phyloP scores from a whole-genome alignment of 1,140 invertebrate genomes.

The Triops cancriformis region DNA sequence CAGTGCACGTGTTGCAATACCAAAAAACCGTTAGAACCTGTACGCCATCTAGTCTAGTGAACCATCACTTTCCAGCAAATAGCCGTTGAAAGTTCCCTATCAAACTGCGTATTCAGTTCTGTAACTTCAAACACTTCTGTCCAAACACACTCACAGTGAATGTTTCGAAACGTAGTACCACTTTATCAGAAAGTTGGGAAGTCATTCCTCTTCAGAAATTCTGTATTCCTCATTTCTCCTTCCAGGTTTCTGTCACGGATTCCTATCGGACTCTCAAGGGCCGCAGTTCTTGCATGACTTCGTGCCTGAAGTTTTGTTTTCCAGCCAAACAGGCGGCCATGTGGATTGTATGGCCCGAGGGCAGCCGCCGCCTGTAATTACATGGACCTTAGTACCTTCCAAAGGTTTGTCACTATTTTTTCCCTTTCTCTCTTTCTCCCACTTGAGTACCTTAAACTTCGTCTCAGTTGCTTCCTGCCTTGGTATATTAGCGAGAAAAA shows the following conservation, averaged over 20 bases:
- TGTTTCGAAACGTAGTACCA: too few relatives aligned
- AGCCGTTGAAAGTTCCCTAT: too few relatives aligned
- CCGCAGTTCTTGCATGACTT: not conserved
- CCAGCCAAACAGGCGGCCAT: conserved; percentile 7
- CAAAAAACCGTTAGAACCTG: too few relatives aligned
- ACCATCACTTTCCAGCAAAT: too few relatives aligned
- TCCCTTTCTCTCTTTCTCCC: not conserved
- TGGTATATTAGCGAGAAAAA: too few relatives aligned
- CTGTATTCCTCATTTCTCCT: not conserved
- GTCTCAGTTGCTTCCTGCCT: too few relatives aligned
- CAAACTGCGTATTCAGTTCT: too few relatives aligned
- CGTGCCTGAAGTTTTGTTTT: not conserved
- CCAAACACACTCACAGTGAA: too few relatives aligned
- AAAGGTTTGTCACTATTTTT: not conserved
- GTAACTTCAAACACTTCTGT: too few relatives aligned
- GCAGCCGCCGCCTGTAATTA: not conserved
- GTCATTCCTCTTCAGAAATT: not conserved
- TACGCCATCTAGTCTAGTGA: too few relatives aligned
- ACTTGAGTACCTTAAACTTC: not conserved
- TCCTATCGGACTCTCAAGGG: conserved; percentile 2
- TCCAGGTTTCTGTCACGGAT: not conserved
- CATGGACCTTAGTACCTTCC: not conserved
- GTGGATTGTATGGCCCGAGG: not conserved
- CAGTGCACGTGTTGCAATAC: too few relatives aligned
- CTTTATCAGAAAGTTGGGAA: too few relatives aligned